Base-by-base conservation (phyloP, 2,797 vertebrate species). In the Bradypodion ventrale region DNA sequence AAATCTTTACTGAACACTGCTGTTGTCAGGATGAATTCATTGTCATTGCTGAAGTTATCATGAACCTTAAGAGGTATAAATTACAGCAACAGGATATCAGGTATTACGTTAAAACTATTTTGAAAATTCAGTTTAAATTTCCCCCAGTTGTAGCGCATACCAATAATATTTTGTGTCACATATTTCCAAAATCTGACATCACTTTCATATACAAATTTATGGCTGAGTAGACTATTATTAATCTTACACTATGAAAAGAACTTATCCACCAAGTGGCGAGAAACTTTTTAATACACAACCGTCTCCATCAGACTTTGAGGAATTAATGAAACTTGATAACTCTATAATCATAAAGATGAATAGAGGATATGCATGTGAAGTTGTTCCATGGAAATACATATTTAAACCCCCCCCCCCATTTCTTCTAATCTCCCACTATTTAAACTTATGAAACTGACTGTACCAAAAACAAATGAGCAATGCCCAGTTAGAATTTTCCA, bases 121-220 rank as follows among this genome's bases (percentile, higher is more conserved):
- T 84, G 75, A 16, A 56, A 52, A 37, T 35, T 25, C 52, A 69
- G 49, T 69, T 29, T 80, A 25, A 10, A 40, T 9, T 77, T 35
- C 7, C 27, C 83, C 88, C 72, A 74, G 3, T 46, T 52, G 35
- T 62, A 60, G 63, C 10, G 27, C 13, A 46, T 35, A 49, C 27
- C 23, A 56, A 6, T 80, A 70, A 83, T 27, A 70, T 49, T 83
- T 91, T 76, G 82, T 79, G 73, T 90, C 88, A 13, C 8, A 21
- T 86, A 87, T 69, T 69, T 49, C 70, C n/a, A 82, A 15, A 75
- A 75, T 23, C 81, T 66, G 60, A 65, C 65, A 37, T 49, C 44
- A 75, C 44, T 75, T 65, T 44, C 44, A 40, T 29, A 75, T 21
- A 75, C 59, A 72, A 37, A 82, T 29, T 9, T 40, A 42, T 49